phyloP scores from a whole-genome alignment of 2,888 invertebrate species.

The Melanostoma scalare region DNA sequence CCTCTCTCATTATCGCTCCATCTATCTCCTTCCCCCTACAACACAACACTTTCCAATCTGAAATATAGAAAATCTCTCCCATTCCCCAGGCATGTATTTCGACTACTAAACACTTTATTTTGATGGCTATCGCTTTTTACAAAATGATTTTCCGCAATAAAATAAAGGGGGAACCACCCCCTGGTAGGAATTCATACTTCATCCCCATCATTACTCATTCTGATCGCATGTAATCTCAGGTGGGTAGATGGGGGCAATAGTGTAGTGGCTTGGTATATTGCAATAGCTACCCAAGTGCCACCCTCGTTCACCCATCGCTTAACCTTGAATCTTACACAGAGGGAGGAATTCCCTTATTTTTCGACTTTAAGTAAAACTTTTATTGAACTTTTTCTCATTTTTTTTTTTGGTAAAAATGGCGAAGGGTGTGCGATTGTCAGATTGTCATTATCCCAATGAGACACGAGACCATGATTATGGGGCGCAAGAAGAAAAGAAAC shows the following conservation, averaged over 20 bases:
- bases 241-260: slow-evolving; percentile 49
- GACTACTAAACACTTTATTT: slow-evolving; percentile 72
- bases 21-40: slow-evolving; percentile 11
- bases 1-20: slow-evolving; percentile 49
- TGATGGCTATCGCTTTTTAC: slow-evolving; percentile 72
- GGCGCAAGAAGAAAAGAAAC: not conserved
- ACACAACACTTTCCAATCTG: slow-evolving; percentile 18
- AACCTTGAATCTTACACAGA: slow-evolving; percentile 61
- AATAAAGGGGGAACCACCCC: slow-evolving; percentile 52
- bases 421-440: slow-evolving; percentile 63
- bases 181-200: slow-evolving; percentile 54
- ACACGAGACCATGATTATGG: slow-evolving; percentile 30
- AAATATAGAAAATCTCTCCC: slow-evolving; percentile 20
- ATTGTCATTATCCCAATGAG: slow-evolving; percentile 70
- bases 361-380: slow-evolving; percentile 66
- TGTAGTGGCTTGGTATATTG: slow-evolving; percentile 10
- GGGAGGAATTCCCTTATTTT: slow-evolving; percentile 28
- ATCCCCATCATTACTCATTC: slow-evolving; percentile 71
- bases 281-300: slow-evolving; percentile 54
- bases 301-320: slow-evolving; percentile 65
- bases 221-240: slow-evolving; percentile 73
- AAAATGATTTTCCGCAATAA: slow-evolving; percentile 68
- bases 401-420: slow-evolving; percentile 1
- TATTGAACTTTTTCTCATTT: slow-evolving; percentile 1
- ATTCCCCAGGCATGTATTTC: slow-evolving; percentile 1